Evolutionary conservation across 2,797 vertebrate genomes (phyloP), one percentile per base, ranked within the genome.

Genomic region (Falco concolor): DNA sequence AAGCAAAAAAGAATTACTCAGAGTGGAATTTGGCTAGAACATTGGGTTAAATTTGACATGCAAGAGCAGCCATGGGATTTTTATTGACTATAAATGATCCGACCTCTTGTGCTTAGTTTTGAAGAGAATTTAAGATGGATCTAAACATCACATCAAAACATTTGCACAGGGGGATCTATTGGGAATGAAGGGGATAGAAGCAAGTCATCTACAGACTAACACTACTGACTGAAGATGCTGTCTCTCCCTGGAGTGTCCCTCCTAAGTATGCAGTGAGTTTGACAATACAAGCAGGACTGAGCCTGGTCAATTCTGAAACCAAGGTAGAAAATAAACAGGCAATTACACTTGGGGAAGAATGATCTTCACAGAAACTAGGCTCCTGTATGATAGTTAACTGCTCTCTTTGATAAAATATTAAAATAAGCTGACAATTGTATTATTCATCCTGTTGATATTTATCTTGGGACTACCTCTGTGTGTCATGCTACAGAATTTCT

Each of bases 1-100:
- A 93, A 82, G 94, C 53, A 95, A 94, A 97, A 82, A 91, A 90
- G 94, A 96, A 96, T 96, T 96, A 97, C 96, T 97, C 95, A 97
- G 94, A 96, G 72, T 92, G 96, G 92, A 96, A 97, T 93, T 96
- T 96, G 96, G 95, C 96, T 95, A 93, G 94, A 91, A 96, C 86
- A 40, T 67, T 83, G 69, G 75, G 93, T 96, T 95, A 96, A 96
- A 91, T 94, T 34, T 95, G 90, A 97, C 91, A 92, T 96, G 85
- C 82, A 95, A 90, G 83, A 90, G 63, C 83, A 96, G 95, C 93
- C 82, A 95, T 79, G 93, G 77, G 95, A 94, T 93, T 95, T 95
- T 94, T 95, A 94, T 76, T 93, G 95, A 95, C 87, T 87, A 94
- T 40, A 92, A 97, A 92, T 79, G 84, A 96, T 95, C 63, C 88